phyloP scores from a whole-genome alignment of 2,797 vertebrate genomes.

The Cottoperca gobio region DNA sequence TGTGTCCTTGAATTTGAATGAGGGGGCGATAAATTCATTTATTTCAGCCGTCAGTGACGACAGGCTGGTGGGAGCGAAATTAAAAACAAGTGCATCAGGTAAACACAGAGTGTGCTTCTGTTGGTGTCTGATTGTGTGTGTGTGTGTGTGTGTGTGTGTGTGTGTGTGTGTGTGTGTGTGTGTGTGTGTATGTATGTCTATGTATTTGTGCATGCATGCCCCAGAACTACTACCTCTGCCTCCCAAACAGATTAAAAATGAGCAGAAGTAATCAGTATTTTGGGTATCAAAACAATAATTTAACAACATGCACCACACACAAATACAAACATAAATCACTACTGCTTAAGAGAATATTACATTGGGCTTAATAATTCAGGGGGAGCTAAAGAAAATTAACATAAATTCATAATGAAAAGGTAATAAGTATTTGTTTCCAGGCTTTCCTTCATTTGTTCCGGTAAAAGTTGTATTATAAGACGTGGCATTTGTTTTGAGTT shows the following conservation, averaged over 20 bases:
- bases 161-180: not conserved
- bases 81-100: slow-evolving; percentile 54
- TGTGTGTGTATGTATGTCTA: not conserved
- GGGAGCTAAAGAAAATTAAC: slow-evolving; percentile 21
- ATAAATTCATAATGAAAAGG: slow-evolving; percentile 45
- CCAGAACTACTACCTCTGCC: slow-evolving; percentile 28
- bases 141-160: not conserved
- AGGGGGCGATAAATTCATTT: slow-evolving; percentile 55
- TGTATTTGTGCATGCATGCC: slow-evolving; percentile 10
- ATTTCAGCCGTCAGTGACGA: slow-evolving; percentile 42
- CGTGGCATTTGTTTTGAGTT: slow-evolving; percentile 3
- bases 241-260: slow-evolving; percentile 53
- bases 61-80: slow-evolving; percentile 51
- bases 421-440: slow-evolving; percentile 29
- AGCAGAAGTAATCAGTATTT: slow-evolving; percentile 62
- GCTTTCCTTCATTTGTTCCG: slow-evolving; percentile 27
- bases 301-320: slow-evolving; percentile 18
- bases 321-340: slow-evolving; percentile 50
- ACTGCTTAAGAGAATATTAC: slow-evolving; percentile 35
- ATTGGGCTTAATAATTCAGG: slow-evolving; percentile 32
- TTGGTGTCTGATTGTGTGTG: slow-evolving; percentile 4
- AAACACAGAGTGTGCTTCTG: slow-evolving; percentile 26
- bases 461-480: not conserved
- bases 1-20: slow-evolving; percentile 52
- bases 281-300: slow-evolving; percentile 51